Evolutionary conservation across 2,888 invertebrate genomes (phyloP).

Genomic region (Iphiclides podalirius): DNA sequence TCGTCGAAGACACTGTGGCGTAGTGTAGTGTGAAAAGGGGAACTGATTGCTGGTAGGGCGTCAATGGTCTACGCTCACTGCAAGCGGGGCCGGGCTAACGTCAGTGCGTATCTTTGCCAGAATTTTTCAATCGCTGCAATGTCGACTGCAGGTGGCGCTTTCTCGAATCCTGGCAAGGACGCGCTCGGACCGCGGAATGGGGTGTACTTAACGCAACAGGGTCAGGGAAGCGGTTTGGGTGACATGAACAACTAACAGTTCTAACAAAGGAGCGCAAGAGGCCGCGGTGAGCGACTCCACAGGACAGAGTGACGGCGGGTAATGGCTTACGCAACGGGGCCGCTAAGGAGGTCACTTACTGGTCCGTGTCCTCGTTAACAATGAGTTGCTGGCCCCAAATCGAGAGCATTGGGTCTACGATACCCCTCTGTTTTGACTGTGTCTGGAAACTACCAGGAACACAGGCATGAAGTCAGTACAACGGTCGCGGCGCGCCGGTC

Average conservation of each 20-base stretch:
- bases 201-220: conserved; percentile 41
- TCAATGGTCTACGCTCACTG: conserved; percentile 37
- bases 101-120: conserved; percentile 33
- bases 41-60: conserved; percentile 30
- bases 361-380: conserved; percentile 98
- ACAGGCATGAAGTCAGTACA: conserved; percentile 62
- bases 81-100: conserved; percentile 40
- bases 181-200: conserved; percentile 47
- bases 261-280: conserved; percentile 59
- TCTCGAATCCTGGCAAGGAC: conserved; percentile 34
- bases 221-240: conserved; percentile 48
- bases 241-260: conserved; percentile 61
- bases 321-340: conserved; percentile 56
- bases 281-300: conserved; percentile 63
- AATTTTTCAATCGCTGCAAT: background rate
- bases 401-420: conserved; percentile 98
- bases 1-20: conserved; percentile 32
- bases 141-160: background rate
- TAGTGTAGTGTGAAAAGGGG: conserved; percentile 34
- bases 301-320: conserved; percentile 37
- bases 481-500: conserved; percentile 25
- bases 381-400: conserved; percentile 99
- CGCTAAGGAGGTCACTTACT: conserved; percentile 86
- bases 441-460: conserved; percentile 87
- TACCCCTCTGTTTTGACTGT: conserved; percentile 96